Conservation (phyloP, 2,888 invertebrate species). For the Cistogaster globosa region DNA sequence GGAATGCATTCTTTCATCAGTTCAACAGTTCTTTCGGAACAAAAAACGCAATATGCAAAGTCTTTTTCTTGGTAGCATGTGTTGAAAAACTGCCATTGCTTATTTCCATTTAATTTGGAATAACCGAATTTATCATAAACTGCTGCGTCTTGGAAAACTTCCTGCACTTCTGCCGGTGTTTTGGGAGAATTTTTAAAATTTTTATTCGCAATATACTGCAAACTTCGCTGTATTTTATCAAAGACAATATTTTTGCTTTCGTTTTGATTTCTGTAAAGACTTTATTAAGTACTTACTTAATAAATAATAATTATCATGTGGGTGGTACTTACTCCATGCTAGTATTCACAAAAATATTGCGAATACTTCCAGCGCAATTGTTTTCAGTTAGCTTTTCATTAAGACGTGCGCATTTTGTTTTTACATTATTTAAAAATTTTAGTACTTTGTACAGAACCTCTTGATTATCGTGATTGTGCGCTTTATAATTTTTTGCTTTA, state of each 20-base stretch:
- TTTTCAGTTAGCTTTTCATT: no score
- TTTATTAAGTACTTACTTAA: slow-evolving; percentile 7
- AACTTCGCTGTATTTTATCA: slow-evolving; percentile 56
- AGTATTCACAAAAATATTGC: no score
- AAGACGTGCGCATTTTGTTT: no score
- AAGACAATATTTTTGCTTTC: slow-evolving; percentile 63
- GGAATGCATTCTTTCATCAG: slow-evolving; percentile 34
- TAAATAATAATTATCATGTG: no score
- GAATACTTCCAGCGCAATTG: no score
- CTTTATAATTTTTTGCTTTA: no score
- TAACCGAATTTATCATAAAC: slow-evolving; percentile 57
- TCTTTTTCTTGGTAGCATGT: slow-evolving; percentile 50
- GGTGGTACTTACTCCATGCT: no score
- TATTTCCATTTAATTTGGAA: slow-evolving; percentile 56
- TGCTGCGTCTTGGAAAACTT: slow-evolving; percentile 58
- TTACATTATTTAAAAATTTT: no score
- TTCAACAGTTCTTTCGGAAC: slow-evolving; percentile 44
- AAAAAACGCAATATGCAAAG: slow-evolving; percentile 56
- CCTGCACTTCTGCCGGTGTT: slow-evolving; percentile 55
- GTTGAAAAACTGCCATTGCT: slow-evolving; percentile 54
- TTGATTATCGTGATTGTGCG: no score
- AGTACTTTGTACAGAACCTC: no score
- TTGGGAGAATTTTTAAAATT: slow-evolving; percentile 54
- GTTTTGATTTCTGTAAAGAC: slow-evolving; percentile 62
- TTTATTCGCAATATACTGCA: slow-evolving; percentile 53